These are phyloP conservation scores for Pangasius mekongensis DNA, from an alignment of 2,797 vertebrate species.

Conservation along the genomic window DNA sequence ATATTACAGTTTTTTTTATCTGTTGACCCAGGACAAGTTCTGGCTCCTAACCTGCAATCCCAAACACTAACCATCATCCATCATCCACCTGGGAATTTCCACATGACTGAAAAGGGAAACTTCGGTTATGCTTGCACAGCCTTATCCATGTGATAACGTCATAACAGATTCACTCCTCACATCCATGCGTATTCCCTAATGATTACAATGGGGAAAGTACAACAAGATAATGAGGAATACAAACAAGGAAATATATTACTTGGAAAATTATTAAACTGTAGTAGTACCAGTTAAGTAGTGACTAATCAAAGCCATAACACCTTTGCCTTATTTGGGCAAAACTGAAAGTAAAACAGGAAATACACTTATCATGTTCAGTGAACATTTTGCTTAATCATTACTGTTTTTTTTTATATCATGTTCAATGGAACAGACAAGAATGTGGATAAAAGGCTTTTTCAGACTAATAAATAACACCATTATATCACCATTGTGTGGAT, in stretches of 20 bases:
- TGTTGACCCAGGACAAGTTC: background rate
- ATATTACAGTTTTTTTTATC: background rate
- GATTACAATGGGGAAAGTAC: background rate
- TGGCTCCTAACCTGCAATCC: background rate
- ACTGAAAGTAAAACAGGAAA: background rate
- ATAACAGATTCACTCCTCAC: background rate
- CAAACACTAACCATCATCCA: background rate
- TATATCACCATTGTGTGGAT: background rate
- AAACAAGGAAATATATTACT: background rate
- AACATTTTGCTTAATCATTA: background rate
- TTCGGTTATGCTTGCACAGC: no score
- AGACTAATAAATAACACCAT: no score
- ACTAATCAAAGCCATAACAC: background rate
- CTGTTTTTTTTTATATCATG: background rate
- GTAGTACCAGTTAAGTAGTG: background rate
- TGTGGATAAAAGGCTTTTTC: background rate
- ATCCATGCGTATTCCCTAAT: background rate
- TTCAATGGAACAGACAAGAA: background rate
- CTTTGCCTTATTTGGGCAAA: background rate
- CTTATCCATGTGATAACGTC: background rate
- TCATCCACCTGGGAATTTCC: slow-evolving; percentile 11
- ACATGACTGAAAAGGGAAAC: background rate
- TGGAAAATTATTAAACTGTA: background rate
- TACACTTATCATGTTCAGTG: background rate
- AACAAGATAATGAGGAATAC: background rate